Percentiles rank a stretch among this genome's conserved stretches.
These are phyloP conservation scores for Paragorgia papillata DNA, from an alignment of 92 coral and sea anemone species.

Conservation along the genomic window DNA sequence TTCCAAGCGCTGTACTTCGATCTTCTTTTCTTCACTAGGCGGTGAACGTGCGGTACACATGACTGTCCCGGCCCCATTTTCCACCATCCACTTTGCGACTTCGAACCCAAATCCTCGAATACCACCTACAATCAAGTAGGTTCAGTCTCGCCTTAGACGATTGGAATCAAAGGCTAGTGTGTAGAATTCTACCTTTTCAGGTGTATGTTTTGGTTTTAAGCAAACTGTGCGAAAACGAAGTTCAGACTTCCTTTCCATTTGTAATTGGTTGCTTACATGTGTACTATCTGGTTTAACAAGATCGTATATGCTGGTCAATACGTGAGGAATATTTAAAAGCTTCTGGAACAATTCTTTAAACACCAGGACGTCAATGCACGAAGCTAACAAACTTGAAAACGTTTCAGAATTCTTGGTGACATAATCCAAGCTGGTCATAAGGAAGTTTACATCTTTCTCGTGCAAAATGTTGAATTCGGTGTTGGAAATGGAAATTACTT, in stretches of 20 bases:
- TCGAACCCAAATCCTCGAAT: conserved; percentile 73
- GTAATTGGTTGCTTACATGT: not conserved
- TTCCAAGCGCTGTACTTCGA: conserved; percentile 55
- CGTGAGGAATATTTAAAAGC: conserved; percentile 48
- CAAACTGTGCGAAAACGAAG: not conserved
- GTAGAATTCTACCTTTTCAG: not conserved
- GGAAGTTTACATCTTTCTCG: too few relatives aligned
- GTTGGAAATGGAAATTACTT: conserved; percentile 47
- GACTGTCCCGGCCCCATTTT: too few relatives aligned
- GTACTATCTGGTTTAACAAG: too few relatives aligned
- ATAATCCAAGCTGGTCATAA: too few relatives aligned
- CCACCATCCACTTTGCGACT: conserved; percentile 71
- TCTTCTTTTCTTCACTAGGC: conserved; percentile 33
- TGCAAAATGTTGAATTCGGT: not conserved
- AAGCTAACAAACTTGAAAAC: too few relatives aligned
- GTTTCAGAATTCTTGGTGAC: too few relatives aligned
- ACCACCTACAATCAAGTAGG: conserved; percentile 69
- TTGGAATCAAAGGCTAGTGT: conserved; percentile 1
- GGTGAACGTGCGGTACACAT: too few relatives aligned
- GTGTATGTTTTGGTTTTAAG: not conserved
- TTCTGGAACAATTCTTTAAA: too few relatives aligned
- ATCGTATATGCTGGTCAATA: conserved; percentile 21
- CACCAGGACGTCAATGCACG: too few relatives aligned
- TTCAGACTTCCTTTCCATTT: not conserved
- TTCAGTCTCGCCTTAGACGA: conserved; percentile 62